These are phyloP conservation scores for Cherax quadricarinatus DNA, from an alignment of 1,140 invertebrate species.

Conservation along the genomic window DNA sequence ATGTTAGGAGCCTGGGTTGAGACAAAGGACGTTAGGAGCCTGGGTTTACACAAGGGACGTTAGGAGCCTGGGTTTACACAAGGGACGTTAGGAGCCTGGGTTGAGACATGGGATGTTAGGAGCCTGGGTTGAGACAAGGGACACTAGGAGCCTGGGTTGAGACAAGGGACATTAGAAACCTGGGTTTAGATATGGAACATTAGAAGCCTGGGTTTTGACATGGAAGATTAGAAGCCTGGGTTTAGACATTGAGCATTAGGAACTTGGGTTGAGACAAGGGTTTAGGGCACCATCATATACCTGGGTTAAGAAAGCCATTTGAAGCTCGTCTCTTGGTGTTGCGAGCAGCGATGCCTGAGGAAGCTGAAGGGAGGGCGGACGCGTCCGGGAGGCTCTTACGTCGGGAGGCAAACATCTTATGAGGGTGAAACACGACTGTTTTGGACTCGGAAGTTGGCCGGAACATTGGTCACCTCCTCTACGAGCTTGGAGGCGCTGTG, in stretches of 20 bases:
- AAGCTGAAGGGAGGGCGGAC: constrained; percentile 4
- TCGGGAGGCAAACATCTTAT: constrained; percentile 59
- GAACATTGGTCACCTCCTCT: constrained; percentile 48
- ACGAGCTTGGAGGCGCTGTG: background rate
- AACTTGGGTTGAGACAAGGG: background rate
- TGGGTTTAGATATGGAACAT: background rate
- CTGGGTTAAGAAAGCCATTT: constrained; percentile 67
- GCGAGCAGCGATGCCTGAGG: background rate
- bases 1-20: no score
- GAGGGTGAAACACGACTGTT: constrained; percentile 51
- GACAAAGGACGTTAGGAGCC: no score
- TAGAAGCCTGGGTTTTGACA: background rate
- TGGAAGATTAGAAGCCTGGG: background rate
- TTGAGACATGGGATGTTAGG: background rate
- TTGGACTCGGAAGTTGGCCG: constrained; percentile 32
- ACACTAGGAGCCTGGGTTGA: background rate
- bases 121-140: background rate
- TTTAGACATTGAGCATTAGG: background rate
- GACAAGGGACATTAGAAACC: background rate
- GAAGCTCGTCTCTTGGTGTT: constrained; percentile 52
- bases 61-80: background rate
- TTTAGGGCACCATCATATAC: background rate
- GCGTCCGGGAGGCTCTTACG: constrained; percentile 62
- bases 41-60: no score
- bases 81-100: background rate